Evolutionary conservation across 2,113 vertebrate species (phyloP).

Genomic region (Halcyon malimbica): DNA sequence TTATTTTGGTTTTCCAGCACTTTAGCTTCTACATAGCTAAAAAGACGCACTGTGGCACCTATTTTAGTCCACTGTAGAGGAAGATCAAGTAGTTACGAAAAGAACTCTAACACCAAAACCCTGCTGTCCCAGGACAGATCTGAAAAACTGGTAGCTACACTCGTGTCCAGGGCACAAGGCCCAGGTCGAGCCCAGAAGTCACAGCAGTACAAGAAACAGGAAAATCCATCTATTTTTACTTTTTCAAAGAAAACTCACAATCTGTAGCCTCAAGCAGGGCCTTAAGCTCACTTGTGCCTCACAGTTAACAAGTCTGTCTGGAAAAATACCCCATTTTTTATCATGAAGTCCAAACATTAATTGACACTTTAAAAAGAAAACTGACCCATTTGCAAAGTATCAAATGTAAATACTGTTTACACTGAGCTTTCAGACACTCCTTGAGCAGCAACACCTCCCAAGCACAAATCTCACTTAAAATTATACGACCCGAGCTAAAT

Average conservation of each 20-base stretch:
- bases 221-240: background rate
- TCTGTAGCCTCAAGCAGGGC: background rate
- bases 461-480: background rate
- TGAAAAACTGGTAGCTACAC: background rate
- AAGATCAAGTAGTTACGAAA: background rate
- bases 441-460: background rate
- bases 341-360: background rate
- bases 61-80: background rate
- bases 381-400: background rate
- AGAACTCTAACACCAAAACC: background rate
- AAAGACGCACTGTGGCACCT: background rate
- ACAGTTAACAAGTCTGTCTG: background rate
- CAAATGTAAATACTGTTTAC: background rate
- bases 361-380: background rate
- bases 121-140: background rate
- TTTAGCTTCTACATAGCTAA: background rate
- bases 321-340: background rate
- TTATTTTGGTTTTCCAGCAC: background rate
- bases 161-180: background rate
- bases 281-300: background rate
- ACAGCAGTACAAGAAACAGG: background rate
- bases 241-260: background rate
- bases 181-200: background rate
- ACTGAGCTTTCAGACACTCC: background rate
- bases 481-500: background rate